Evolutionary conservation across 2,113 vertebrate genomes (phyloP).

Genomic region (Xiphorhynchus elegans): DNA sequence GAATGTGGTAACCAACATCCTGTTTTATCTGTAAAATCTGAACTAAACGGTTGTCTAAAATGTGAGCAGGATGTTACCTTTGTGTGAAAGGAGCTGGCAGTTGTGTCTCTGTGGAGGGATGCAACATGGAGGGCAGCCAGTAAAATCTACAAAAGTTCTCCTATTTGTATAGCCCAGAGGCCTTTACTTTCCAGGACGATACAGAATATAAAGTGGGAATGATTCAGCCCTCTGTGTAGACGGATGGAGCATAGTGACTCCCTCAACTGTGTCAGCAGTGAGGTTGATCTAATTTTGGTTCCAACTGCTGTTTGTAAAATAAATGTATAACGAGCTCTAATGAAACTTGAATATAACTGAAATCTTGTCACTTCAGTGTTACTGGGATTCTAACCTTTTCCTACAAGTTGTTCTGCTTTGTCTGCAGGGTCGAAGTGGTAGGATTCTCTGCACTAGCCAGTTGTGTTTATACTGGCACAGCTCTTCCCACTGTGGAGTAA

Average conservation of each 20-base stretch:
- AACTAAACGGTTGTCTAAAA: background rate
- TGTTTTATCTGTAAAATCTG: background rate
- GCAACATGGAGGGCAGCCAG: background rate
- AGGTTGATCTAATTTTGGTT: background rate
- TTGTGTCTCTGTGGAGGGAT: background rate
- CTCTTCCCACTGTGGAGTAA: background rate
- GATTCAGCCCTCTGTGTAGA: background rate
- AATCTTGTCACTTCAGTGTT: background rate
- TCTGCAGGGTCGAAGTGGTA: background rate
- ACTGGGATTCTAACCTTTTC: background rate
- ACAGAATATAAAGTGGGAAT: background rate
- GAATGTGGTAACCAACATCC: background rate
- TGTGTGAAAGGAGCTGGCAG: background rate
- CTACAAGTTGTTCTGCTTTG: background rate
- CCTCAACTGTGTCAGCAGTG: background rate
- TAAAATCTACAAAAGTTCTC: background rate
- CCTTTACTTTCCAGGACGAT: background rate
- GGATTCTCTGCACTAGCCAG: fast-evolving
- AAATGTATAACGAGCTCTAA: background rate
- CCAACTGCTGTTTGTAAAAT: background rate
- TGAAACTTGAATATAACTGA: background rate
- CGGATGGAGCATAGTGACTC: background rate
- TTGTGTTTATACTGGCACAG: background rate
- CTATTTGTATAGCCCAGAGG: background rate
- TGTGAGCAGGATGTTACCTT: fast-evolving